Evolutionary conservation across 2,113 vertebrate genomes (phyloP), one percentile per base, ranked within the genome.

Genomic region (Peromyscus maniculatus): DNA sequence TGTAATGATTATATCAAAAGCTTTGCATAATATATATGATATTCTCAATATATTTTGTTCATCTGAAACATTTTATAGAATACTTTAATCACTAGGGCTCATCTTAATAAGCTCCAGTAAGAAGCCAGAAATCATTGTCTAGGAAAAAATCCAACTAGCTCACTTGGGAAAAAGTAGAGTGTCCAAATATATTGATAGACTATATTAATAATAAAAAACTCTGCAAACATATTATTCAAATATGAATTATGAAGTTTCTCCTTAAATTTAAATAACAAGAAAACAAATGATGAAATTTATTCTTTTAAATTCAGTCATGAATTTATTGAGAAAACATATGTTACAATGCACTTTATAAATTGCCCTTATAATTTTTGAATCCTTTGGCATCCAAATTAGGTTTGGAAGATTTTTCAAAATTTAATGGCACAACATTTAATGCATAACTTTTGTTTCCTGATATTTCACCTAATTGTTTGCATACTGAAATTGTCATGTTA

Each of bases 401-500:
- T 79, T 95, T 93, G 82, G 72, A 91, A 86, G 4, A 82, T 46
- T 91, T 96, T 93, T 96, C 82, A 12, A 80, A 94, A 93, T 77
- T 94, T 93, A 94, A 62, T 21, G 59, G 1, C 16, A 62, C 19
- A 52, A 52, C 2, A 55, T 55, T 55, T 55, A 55, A 55, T 55
- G 55, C 12, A 2, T 15, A 55, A 15, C 55, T 15, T 55, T 55
- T 55, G 96, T 89, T 17, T 91, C 33, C 66, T 74, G 7, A 33
- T 87, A 90, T 67, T 91, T 91, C 22, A 86, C 24, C 94, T 43
- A 49, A 15, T 31, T 96, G 66, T 91, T 97, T 72, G 4, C 22
- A 93, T 66, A 7, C 16, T 19, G 75, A 31, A 92, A 33, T 74
- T 4, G 77, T 55, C 43, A 31, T 67, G 43, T 78, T 92, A 91